Conservation (phyloP, 2,797 vertebrate species). For the Trichosurus vulpecula region DNA sequence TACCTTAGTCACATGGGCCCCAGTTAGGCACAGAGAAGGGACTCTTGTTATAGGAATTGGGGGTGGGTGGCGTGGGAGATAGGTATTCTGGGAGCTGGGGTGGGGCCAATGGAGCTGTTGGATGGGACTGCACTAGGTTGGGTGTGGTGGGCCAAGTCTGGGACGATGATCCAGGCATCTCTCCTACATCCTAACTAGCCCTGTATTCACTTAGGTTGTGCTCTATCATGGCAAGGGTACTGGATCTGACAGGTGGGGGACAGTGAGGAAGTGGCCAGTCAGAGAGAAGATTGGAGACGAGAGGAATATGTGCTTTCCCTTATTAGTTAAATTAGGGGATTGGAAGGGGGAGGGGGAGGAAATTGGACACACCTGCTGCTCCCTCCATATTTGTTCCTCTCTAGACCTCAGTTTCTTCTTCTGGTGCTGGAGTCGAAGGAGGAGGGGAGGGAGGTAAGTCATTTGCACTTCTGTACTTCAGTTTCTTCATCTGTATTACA, state of each 20-base stretch:
- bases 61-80: background rate
- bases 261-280: too few relatives aligned
- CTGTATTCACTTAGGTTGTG: background rate
- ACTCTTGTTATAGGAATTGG: accelerated
- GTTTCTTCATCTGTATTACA: background rate
- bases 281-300: too few relatives aligned
- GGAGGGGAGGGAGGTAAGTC: background rate
- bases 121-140: background rate
- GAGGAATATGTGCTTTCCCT: too few relatives aligned
- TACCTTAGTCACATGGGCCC: background rate
- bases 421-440: background rate
- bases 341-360: too few relatives aligned
- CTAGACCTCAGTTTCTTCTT: background rate
- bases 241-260: too few relatives aligned
- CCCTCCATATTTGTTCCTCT: background rate
- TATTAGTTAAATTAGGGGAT: too few relatives aligned
- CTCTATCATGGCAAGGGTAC: background rate
- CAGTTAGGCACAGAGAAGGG: background rate
- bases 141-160: background rate
- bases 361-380: background rate
- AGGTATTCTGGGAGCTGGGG: background rate
- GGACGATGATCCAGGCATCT: too few relatives aligned
- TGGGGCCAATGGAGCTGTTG: background rate
- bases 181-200: too few relatives aligned
- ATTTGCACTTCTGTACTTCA: background rate